These are phyloP conservation scores for Tupaia tana DNA, from an alignment of 2,113 vertebrate genomes.

Conservation along the genomic window DNA sequence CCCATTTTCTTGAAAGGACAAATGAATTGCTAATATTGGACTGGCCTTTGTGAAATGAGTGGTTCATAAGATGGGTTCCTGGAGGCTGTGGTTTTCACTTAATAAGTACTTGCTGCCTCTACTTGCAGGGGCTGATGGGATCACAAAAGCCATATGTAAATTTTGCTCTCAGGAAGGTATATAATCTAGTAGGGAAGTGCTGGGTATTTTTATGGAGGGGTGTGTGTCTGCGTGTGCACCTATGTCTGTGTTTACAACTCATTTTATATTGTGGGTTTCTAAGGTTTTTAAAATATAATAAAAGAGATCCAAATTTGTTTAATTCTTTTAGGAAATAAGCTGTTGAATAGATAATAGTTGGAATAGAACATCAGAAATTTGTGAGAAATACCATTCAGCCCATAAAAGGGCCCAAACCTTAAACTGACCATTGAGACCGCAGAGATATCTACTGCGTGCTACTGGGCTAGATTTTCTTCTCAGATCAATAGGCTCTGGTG, in stretches of 20 bases:
- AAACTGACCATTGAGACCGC: neutral
- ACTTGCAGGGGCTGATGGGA: neutral
- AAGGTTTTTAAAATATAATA: constrained; percentile 16
- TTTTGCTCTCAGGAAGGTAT: neutral
- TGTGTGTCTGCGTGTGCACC: neutral
- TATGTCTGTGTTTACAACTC: neutral
- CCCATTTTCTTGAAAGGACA: neutral
- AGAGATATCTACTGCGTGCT: neutral
- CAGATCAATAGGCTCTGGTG: neutral
- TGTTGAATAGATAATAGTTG: constrained; percentile 31
- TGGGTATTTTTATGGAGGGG: neutral
- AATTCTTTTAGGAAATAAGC: constrained; percentile 50
- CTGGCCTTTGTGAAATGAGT: neutral
- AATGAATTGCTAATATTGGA: neutral
- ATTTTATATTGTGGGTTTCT: neutral
- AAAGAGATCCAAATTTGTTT: neutral
- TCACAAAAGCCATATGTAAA: neutral
- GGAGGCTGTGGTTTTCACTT: neutral
- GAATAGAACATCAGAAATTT: neutral
- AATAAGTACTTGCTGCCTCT: neutral
- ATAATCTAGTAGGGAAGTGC: neutral
- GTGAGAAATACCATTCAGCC: neutral
- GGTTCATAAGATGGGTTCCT: neutral
- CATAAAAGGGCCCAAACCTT: neutral
- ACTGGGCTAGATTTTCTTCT: neutral